Conservation (phyloP, 2,888 invertebrate species). For the Nesidiocoris tenuis region DNA sequence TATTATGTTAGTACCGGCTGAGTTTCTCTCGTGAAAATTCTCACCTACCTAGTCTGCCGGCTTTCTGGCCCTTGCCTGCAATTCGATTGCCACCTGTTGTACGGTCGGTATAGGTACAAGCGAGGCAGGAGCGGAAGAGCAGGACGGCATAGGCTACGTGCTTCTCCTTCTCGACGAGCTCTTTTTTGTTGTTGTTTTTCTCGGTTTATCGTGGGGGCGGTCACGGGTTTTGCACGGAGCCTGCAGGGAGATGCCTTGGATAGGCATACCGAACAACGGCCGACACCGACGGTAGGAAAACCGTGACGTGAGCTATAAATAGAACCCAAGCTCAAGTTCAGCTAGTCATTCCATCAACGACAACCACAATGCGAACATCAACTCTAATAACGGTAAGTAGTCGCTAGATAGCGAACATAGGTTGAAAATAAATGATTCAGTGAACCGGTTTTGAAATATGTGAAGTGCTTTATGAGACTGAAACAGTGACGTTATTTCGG, state of each 20-base stretch:
- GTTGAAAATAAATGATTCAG: no score
- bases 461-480: no score
- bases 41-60: no score
- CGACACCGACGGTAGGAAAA: slow-evolving; percentile 22
- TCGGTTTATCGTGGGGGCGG: background rate
- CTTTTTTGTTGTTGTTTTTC: background rate
- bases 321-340: slow-evolving; percentile 42
- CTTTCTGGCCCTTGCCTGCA: no score
- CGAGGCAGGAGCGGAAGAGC: background rate
- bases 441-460: no score
- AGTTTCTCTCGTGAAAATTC: no score
- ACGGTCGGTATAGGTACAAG: no score
- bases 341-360: slow-evolving; percentile 28
- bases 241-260: background rate
- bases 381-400: slow-evolving; percentile 33
- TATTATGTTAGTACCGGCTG: no score
- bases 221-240: background rate
- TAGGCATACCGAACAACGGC: background rate
- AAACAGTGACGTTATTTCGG: no score
- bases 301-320: slow-evolving; percentile 43
- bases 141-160: background rate
- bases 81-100: no score
- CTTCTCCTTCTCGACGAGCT: background rate
- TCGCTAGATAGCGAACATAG: no score
- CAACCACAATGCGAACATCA: slow-evolving; percentile 31